A percentile compares a stretch with the other conserved stretches of the same genome.
These are phyloP conservation scores for Trogon melanurus DNA, from an alignment of 2,113 vertebrate genomes.

Conservation along the genomic window DNA sequence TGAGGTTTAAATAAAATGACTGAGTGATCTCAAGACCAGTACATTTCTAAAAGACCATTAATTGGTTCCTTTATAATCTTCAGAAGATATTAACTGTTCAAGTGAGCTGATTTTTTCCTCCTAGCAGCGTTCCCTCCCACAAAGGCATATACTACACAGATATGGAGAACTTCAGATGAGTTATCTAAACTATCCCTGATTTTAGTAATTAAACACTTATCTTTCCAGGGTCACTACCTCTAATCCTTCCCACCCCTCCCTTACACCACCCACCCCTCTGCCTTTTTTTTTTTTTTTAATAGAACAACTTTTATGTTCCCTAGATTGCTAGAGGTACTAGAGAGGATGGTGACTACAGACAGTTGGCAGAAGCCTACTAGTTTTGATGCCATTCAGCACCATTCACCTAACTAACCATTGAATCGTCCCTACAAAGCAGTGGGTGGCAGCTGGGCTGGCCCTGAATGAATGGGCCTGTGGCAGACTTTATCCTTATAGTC, in stretches of 20 bases:
- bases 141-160: background rate
- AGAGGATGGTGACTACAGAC: background rate
- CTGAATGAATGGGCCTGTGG: background rate
- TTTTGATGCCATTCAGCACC: background rate
- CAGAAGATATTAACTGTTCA: background rate
- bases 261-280: rapidly evolving
- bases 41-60: background rate
- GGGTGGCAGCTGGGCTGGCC: background rate
- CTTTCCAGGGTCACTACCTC: background rate
- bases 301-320: background rate
- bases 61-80: background rate
- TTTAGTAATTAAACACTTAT: background rate
- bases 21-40: background rate
- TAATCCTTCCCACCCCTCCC: background rate
- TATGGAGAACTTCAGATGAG: background rate
- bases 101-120: background rate
- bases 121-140: background rate
- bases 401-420: background rate
- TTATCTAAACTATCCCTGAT: background rate
- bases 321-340: background rate
- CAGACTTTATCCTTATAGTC: background rate
- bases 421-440: background rate
- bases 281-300: background rate
- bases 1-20: background rate
- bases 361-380: background rate